phyloP scores from a whole-genome alignment of 2,113 vertebrate genomes.

The Amphiprion percula region DNA sequence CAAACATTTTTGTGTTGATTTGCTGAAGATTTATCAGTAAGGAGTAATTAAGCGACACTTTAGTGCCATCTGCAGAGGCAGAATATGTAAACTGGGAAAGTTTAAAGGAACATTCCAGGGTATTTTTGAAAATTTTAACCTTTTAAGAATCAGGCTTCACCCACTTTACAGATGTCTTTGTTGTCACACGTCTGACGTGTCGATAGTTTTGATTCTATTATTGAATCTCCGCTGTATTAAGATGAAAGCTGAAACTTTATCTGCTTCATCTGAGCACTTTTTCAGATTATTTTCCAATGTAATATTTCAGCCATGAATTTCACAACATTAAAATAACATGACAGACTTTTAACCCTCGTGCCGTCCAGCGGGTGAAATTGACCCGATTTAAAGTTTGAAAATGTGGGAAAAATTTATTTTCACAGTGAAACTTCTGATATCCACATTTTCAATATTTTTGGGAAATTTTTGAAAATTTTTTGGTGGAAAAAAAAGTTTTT shows the following conservation, averaged over 20 bases:
- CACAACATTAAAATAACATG: too few relatives aligned
- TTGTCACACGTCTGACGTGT: neutral
- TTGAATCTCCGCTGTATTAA: neutral
- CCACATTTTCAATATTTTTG: too few relatives aligned
- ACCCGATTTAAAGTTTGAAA: too few relatives aligned
- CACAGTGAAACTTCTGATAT: too few relatives aligned
- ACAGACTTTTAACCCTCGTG: too few relatives aligned
- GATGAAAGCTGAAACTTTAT: neutral
- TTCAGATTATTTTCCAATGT: too few relatives aligned
- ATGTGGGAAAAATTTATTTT: too few relatives aligned
- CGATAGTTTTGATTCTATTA: neutral
- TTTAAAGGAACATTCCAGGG: neutral
- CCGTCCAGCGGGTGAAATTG: too few relatives aligned
- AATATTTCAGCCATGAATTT: too few relatives aligned
- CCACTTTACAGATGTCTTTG: neutral
- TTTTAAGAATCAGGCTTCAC: neutral
- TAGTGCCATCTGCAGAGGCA: neutral
- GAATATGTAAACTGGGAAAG: neutral
- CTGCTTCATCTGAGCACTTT: too few relatives aligned
- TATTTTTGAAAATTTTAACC: neutral
- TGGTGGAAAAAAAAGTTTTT: too few relatives aligned
- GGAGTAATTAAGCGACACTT: neutral
- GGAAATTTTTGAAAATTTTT: too few relatives aligned
- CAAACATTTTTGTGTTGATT: conserved; percentile 14
- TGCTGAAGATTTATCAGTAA: neutral